Evolutionary conservation across 2,797 vertebrate genomes (phyloP).

Genomic region (Poecilia velifera): DNA sequence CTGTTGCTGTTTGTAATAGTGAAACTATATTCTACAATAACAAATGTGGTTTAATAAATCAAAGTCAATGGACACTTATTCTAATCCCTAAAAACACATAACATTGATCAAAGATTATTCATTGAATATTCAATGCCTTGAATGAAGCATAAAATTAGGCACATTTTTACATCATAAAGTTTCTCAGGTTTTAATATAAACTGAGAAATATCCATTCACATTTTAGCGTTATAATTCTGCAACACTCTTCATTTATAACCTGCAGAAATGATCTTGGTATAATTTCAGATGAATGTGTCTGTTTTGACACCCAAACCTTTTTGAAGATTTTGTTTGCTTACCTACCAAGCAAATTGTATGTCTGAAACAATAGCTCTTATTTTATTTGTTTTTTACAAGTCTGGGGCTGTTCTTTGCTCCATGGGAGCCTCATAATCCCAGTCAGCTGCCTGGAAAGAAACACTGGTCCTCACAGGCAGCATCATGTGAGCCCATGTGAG

Average conservation of each 20-base stretch:
- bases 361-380: conserved; percentile 6
- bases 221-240: not conserved
- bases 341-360: not conserved
- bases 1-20: not conserved
- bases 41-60: not conserved
- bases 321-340: not conserved
- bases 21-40: not conserved
- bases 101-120: not conserved
- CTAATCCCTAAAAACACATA: not conserved
- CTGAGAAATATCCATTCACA: not conserved
- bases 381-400: conserved; percentile 24
- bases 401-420: conserved; percentile 47
- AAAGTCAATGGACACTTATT: not conserved
- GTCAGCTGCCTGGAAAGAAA: conserved; percentile 81
- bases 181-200: not conserved
- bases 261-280: not conserved
- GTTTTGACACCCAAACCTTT: not conserved
- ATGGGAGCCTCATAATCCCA: conserved; percentile 78
- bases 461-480: conserved; percentile 65
- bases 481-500: conserved; percentile 84
- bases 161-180: not conserved
- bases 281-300: not conserved
- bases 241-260: not conserved
- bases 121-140: not conserved
- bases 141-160: not conserved